Percentiles rank a stretch among this genome's conserved stretches.
These are phyloP conservation scores for Lamprotornis superbus DNA, from an alignment of 2,113 vertebrate genomes.

Conservation along the genomic window DNA sequence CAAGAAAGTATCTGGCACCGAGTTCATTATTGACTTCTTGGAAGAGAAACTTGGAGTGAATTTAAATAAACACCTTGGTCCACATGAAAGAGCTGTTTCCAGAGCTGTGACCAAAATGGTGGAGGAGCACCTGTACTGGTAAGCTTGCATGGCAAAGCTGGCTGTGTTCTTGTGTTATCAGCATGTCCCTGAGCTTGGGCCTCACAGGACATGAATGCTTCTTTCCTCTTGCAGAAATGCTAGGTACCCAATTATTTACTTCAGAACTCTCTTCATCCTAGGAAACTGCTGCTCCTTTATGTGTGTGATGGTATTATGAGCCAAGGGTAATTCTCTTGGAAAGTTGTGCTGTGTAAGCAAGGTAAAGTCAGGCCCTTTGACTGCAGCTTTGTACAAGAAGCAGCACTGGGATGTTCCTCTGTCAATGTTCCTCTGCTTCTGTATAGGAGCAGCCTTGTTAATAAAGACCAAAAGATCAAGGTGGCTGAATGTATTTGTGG, in stretches of 20 bases:
- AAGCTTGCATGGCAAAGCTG: conserved; percentile 43
- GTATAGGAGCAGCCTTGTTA: neutral
- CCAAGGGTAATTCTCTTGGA: neutral
- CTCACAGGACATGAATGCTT: neutral
- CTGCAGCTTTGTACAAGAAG: neutral
- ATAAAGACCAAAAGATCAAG: neutral
- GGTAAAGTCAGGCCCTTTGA: neutral
- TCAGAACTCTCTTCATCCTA: neutral
- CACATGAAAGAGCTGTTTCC: conserved; percentile 88
- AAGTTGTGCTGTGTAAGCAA: neutral
- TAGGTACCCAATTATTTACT: neutral
- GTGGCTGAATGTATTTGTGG: neutral
- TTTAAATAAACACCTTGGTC: conserved; percentile 89
- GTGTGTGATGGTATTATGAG: fast-evolving
- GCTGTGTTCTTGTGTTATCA: neutral
- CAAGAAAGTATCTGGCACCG: conserved; percentile 89
- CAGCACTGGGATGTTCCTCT: neutral
- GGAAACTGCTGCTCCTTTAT: neutral
- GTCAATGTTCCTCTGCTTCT: fast-evolving
- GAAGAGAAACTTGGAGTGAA: conserved; percentile 96
- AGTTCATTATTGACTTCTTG: conserved; percentile 97
- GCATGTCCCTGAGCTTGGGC: neutral
- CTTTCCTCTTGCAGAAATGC: neutral
- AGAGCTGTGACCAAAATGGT: conserved; percentile 93
- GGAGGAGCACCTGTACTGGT: conserved; percentile 98